Conservation (phyloP, 2,888 invertebrate genomes). For the Calameuta pallipes region DNA sequence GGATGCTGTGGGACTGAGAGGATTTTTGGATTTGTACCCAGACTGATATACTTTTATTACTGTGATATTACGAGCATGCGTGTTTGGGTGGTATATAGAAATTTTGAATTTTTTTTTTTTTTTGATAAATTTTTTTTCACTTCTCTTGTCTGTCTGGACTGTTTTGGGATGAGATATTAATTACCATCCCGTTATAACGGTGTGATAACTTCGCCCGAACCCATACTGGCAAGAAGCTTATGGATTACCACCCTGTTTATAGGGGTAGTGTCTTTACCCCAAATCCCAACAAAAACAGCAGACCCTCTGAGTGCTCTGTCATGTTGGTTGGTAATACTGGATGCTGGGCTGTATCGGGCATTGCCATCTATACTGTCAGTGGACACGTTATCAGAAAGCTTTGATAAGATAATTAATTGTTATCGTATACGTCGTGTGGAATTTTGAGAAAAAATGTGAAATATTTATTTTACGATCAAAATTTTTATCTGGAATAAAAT, state of each 20-base stretch:
- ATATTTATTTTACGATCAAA: background rate
- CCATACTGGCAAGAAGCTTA: background rate
- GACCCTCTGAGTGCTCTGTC: slow-evolving; percentile 45
- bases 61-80: no score
- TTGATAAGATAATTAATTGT: no score
- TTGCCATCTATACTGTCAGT: slow-evolving; percentile 28
- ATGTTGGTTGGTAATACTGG: slow-evolving; percentile 48
- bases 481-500: background rate
- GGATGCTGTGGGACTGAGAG: slow-evolving; percentile 54
- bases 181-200: no score
- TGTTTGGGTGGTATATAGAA: no score
- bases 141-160: no score
- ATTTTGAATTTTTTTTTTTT: no score
- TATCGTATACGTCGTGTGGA: background rate
- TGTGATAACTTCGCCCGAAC: no score
- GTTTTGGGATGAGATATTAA: no score
- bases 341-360: slow-evolving; percentile 35
- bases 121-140: no score
- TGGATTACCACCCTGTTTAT: background rate
- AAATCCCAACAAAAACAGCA: slow-evolving; percentile 32
- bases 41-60: background rate
- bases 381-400: no score
- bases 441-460: background rate
- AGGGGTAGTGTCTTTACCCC: background rate
- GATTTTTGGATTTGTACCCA: slow-evolving; percentile 48